A percentile compares a stretch with the other conserved stretches of the same genome.
Evolutionary conservation across 2,888 invertebrate species (phyloP).

Genomic region (Ecdyonurus torrentis): DNA sequence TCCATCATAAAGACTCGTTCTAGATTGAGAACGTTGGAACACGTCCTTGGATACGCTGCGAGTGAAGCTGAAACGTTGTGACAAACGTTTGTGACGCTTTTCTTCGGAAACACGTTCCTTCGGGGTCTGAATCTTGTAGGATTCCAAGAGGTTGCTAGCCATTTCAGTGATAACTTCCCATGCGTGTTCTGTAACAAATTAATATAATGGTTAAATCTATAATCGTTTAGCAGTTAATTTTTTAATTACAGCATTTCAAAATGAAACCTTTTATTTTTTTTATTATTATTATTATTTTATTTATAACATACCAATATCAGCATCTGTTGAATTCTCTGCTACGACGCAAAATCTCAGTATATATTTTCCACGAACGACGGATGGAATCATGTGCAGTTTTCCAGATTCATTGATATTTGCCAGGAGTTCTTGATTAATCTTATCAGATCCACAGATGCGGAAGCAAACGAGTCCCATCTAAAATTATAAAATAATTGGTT

Average conservation of each 20-base stretch:
- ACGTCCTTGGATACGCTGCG: constrained; percentile 36
- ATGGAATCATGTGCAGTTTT: constrained; percentile 72
- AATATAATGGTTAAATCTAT: too few species aligned
- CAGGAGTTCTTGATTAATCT: constrained; percentile 54
- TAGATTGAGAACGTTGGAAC: constrained; percentile 24
- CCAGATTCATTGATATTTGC: constrained; percentile 69
- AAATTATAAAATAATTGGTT: constrained; percentile 5
- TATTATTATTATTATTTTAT: background rate
- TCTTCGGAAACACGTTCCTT: constrained; percentile 9
- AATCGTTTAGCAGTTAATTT: too few species aligned
- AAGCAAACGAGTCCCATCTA: constrained; percentile 62
- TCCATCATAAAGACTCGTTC: constrained; percentile 15
- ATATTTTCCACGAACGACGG: constrained; percentile 56
- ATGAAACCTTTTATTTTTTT: background rate
- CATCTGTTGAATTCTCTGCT: constrained; percentile 55
- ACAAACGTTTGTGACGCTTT: constrained; percentile 7
- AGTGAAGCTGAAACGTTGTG: constrained; percentile 36
- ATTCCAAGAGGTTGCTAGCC: constrained; percentile 63
- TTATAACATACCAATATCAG: constrained; percentile 36
- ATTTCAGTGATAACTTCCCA: constrained; percentile 73
- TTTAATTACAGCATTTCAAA: background rate
- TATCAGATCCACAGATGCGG: constrained; percentile 49
- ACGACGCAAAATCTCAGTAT: constrained; percentile 67
- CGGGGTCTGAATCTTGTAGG: constrained; percentile 26
- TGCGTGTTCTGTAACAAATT: constrained; percentile 44